Percentiles rank a stretch among this genome's conserved stretches.
phyloP scores from a whole-genome alignment of 92 coral and sea anemone genomes.

The Epizoanthus illoricatus region DNA sequence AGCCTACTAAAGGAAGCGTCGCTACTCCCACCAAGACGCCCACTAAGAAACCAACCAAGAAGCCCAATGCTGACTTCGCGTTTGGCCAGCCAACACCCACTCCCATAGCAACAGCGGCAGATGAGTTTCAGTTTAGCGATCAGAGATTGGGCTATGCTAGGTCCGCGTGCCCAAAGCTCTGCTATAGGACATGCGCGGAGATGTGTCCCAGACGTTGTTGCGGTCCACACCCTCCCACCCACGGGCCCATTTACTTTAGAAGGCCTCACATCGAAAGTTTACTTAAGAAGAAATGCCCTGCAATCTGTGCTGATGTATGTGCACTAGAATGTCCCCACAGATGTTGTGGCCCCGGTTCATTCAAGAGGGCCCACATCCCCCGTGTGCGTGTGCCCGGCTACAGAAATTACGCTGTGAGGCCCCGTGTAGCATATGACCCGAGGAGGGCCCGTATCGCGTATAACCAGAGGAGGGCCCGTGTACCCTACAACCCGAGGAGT shows the following conservation, averaged over 20 bases:
- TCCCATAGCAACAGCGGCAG: conserved; percentile 19
- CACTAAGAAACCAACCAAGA: conserved; percentile 42
- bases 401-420: conserved; percentile 11
- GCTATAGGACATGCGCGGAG: conserved; percentile 67
- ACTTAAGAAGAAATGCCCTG: conserved; percentile 62
- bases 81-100: conserved; percentile 20
- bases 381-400: neutral
- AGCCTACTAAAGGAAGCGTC: conserved; percentile 16
- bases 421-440: neutral
- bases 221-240: conserved; percentile 77
- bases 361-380: conserved; percentile 53
- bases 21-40: conserved; percentile 37
- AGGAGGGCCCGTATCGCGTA: conserved; percentile 17
- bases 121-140: conserved; percentile 34
- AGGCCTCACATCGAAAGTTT: conserved; percentile 67
- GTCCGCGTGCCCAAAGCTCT: conserved; percentile 67
- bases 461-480: conserved; percentile 17
- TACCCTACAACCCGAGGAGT: conserved; percentile 1
- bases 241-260: conserved; percentile 20
- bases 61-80: conserved; percentile 31
- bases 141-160: neutral
- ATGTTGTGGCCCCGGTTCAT: conserved; percentile 90
- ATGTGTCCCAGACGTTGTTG: conserved; percentile 93
- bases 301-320: conserved; percentile 80
- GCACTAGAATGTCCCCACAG: conserved; percentile 94